These are phyloP conservation scores for Glossosoma conforme DNA, from an alignment of 1,140 invertebrate genomes.

Conservation along the genomic window DNA sequence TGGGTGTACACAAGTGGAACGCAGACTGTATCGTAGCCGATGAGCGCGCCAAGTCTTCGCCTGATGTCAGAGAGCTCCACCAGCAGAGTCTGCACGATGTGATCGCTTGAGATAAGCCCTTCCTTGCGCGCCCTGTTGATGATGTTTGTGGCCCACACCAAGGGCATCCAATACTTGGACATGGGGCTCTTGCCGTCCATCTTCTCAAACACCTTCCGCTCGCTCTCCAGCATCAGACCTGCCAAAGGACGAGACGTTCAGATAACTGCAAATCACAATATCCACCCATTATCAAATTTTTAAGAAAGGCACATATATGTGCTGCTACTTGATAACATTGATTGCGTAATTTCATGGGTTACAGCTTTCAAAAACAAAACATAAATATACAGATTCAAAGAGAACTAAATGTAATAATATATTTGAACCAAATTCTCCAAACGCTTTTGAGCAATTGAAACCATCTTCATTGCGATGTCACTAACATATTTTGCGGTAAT, in stretches of 20 bases:
- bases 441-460: too few relatives aligned
- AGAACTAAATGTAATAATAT: too few relatives aligned
- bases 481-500: too few relatives aligned
- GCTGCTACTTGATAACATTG: too few relatives aligned
- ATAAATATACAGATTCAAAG: too few relatives aligned
- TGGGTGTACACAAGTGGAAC: conserved; percentile 97
- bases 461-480: too few relatives aligned
- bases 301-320: too few relatives aligned
- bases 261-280: too few relatives aligned
- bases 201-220: conserved; percentile 83
- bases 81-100: conserved; percentile 80
- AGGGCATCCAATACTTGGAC: conserved; percentile 90
- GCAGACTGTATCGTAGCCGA: conserved; percentile 94
- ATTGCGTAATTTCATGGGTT: too few relatives aligned
- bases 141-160: conserved; percentile 87
- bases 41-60: conserved; percentile 70
- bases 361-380: too few relatives aligned
- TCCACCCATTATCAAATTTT: too few relatives aligned
- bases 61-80: conserved; percentile 80
- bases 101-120: conserved; percentile 73
- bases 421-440: too few relatives aligned
- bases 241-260: conserved; percentile 29
- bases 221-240: conserved; percentile 87
- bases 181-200: conserved; percentile 82
- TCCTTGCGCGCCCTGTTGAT: conserved; percentile 81